Evolutionary conservation across 2,888 invertebrate genomes (phyloP).

Genomic region (Drosophila fungiperda): DNA sequence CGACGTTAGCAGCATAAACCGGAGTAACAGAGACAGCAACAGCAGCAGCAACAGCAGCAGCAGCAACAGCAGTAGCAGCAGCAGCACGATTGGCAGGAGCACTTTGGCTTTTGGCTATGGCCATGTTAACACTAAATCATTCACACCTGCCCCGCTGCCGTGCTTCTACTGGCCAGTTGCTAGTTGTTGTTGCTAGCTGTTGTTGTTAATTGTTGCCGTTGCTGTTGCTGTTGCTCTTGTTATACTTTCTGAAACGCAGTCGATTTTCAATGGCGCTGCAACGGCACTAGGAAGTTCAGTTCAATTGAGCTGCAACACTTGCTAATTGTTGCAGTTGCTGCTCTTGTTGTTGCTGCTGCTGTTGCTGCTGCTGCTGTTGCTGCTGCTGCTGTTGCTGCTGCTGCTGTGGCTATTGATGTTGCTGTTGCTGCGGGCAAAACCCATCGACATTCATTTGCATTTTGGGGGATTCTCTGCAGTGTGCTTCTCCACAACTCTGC

Average conservation of each 20-base stretch:
- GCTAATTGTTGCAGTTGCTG: conserved; percentile 13
- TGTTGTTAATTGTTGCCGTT: not conserved
- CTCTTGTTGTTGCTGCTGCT: conserved; percentile 11
- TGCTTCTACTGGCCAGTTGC: conserved; percentile 10
- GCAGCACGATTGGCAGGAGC: conserved; percentile 53
- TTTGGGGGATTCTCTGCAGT: conserved; percentile 65
- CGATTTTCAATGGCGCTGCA: conserved; percentile 58
- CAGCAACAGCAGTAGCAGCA: conserved; percentile 5
- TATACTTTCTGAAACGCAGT: conserved; percentile 50
- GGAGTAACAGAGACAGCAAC: conserved; percentile 28
- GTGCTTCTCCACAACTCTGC: conserved; percentile 4
- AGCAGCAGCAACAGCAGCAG: conserved; percentile 5
- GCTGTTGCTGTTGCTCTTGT: conserved; percentile 30
- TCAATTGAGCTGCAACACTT: conserved; percentile 32
- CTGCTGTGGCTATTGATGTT: conserved; percentile 6
- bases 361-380: conserved; percentile 8
- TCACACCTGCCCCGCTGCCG: conserved; percentile 63
- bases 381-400: too few species aligned
- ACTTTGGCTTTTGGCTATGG: conserved; percentile 67
- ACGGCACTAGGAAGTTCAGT: conserved; percentile 67
- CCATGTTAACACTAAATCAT: conserved; percentile 79
- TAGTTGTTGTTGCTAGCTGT: conserved; percentile 2
- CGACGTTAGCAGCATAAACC: conserved; percentile 36
- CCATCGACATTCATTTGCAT: conserved; percentile 76
- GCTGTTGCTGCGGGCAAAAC: conserved; percentile 39